Evolutionary conservation across 2,888 invertebrate genomes (phyloP), one percentile per base, ranked within the genome.

Genomic region (Leucoptera coffeella): DNA sequence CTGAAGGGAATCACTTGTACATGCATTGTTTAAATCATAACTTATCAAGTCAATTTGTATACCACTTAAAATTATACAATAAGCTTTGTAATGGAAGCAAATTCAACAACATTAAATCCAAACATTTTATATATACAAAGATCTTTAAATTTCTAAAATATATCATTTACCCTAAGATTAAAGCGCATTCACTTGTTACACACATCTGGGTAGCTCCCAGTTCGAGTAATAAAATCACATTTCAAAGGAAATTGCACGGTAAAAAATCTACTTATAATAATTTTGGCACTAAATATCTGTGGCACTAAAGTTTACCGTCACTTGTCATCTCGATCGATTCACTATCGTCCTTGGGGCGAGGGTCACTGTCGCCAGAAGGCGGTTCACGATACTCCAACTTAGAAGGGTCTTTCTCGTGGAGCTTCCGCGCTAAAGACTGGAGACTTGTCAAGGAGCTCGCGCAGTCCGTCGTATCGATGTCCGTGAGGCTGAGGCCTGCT

Each of bases 381-480:
- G 73, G 57, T 36, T 77, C 77, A 50, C 78, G 72, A 32, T 76
- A 77, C 32, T 81, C 82, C 45, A 87, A 57, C 57, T 86, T 86
- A 13, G 75, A 78, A 4, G 87, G 85, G 57, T 88, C 86, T 45
- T 86, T 86, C 40, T 85, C 83, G 45, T 85, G 83, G 35, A 89
- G 73, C 47, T 84, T 86, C 43, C 83, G 80, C 17, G 89, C 88
- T 37, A 89, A 67, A 35, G 81, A 73, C 77, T 90, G 77, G 15
- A 94, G 74, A 57, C 92, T 93, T 42, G 87, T 85, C 37, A 94
- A 74, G 32, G 94, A 93, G 65, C 89, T 91, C 50, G 93, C 92
- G 65, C 94, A 95, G 62, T 95, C 94, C 26, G 92, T 88, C 2
- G 95, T 95, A 52, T 96, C 95, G 43, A 96, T 92, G 49, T 94